Conservation (phyloP, 2,888 invertebrate genomes). For the Hypercompe scribonia region DNA sequence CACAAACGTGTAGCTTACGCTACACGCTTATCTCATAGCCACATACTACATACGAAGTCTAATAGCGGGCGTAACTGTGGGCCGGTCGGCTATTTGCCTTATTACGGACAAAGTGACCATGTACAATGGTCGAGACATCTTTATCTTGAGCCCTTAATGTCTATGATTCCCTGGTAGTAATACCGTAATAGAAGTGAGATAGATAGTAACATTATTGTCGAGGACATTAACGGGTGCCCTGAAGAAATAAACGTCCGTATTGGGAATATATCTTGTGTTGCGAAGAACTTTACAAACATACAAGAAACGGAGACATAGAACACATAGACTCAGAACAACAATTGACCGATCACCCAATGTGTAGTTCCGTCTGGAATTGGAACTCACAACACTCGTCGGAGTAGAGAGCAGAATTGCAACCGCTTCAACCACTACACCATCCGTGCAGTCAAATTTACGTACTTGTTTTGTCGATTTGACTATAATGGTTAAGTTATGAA, state of each 20-base stretch:
- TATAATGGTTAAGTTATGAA: too few relatives aligned
- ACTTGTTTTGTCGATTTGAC: too few relatives aligned
- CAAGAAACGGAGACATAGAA: too few relatives aligned
- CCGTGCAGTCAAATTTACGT: too few relatives aligned
- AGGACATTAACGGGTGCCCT: neutral
- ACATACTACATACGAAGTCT: slow-evolving; percentile 28
- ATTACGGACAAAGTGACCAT: slow-evolving; percentile 40
- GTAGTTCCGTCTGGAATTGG: too few relatives aligned
- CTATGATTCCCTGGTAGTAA: slow-evolving; percentile 18
- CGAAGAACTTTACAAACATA: too few relatives aligned
- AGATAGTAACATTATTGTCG: slow-evolving; percentile 1
- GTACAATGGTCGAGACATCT: slow-evolving; percentile 31
- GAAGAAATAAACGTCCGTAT: neutral
- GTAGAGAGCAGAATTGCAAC: too few relatives aligned
- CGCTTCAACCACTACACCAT: too few relatives aligned
- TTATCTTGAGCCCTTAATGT: slow-evolving; percentile 20
- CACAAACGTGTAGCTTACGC: neutral
- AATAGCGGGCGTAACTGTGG: slow-evolving; percentile 47
- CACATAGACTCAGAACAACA: too few relatives aligned
- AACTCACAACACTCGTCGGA: too few relatives aligned
- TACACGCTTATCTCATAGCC: slow-evolving; percentile 21
- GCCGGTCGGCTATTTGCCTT: slow-evolving; percentile 38
- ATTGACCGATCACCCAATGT: too few relatives aligned
- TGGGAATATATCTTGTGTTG: too few relatives aligned
- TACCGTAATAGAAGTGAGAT: slow-evolving; percentile 16